Percentiles rank a stretch among this genome's conserved stretches.
phyloP scores from a whole-genome alignment of 2,797 vertebrate genomes.

The Sebastes steindachneri region DNA sequence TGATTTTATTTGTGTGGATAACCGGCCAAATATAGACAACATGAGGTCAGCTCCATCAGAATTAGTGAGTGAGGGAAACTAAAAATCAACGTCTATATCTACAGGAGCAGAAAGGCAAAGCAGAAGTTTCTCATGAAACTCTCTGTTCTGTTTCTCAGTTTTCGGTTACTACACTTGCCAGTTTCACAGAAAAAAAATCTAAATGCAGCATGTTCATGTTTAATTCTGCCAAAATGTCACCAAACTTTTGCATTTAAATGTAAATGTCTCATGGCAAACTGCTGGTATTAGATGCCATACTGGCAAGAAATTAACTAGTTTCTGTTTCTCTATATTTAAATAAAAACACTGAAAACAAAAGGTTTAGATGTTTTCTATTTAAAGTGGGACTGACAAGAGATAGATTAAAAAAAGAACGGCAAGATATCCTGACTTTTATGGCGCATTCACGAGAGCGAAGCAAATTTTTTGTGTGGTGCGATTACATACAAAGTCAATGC shows the following conservation, averaged over 20 bases:
- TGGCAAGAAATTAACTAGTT: too few relatives aligned
- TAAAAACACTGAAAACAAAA: too few relatives aligned
- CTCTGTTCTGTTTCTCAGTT: conserved; percentile 13
- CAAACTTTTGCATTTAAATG: neutral
- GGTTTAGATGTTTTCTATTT: too few relatives aligned
- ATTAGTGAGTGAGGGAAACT: neutral
- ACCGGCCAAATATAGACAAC: neutral
- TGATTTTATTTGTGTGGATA: neutral
- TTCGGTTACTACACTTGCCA: neutral
- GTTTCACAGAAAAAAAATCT: conserved; percentile 9
- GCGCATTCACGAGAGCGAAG: too few relatives aligned
- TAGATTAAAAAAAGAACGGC: too few relatives aligned
- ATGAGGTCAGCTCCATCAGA: neutral
- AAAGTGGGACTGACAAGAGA: too few relatives aligned
- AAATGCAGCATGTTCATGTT: neutral
- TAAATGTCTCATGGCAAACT: too few relatives aligned
- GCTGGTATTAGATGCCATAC: too few relatives aligned
- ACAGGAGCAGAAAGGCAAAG: conserved; percentile 1
- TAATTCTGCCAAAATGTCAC: neutral
- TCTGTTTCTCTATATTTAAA: too few relatives aligned
- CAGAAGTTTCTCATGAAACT: neutral
- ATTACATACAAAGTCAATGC: too few relatives aligned
- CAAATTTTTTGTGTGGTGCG: too few relatives aligned
- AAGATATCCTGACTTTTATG: too few relatives aligned
- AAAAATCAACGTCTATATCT: neutral